phyloP scores from a whole-genome alignment of 2,113 vertebrate genomes.

The Chlamydotis undulata region DNA sequence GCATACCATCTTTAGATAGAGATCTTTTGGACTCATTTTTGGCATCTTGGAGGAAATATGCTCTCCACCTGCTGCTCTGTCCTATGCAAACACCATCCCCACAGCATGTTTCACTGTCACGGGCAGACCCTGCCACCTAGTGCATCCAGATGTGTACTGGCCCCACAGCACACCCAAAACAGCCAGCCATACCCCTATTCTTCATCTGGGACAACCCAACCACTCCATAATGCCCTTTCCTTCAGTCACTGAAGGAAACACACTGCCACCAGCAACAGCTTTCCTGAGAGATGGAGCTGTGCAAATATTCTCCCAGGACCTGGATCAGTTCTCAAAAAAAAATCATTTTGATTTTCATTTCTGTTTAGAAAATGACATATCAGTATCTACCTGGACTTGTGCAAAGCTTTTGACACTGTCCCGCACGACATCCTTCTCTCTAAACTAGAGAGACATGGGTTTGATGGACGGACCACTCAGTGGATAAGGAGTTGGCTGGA shows the following conservation, averaged over 20 bases:
- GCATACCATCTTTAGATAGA: conserved; percentile 49
- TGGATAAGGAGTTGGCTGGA: too few species aligned
- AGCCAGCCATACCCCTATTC: not conserved
- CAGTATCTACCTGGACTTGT: not conserved
- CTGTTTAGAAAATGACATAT: not conserved
- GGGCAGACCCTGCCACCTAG: conserved; percentile 64
- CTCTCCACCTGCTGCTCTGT: conserved; percentile 40
- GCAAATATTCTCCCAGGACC: not conserved
- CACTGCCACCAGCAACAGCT: not conserved
- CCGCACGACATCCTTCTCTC: too few species aligned
- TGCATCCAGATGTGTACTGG: conserved; percentile 45
- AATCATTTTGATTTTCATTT: not conserved
- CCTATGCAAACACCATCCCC: not conserved
- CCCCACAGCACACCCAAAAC: not conserved
- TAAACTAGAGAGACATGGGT: too few species aligned
- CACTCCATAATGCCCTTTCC: not conserved
- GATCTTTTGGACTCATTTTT: conserved; percentile 36
- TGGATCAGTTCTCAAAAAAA: not conserved
- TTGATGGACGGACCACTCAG: too few species aligned
- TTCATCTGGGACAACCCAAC: not conserved
- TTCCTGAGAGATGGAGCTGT: not conserved
- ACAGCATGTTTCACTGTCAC: not conserved
- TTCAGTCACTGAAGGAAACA: not conserved
- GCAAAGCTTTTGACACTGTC: too few species aligned
- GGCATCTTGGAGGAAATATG: conserved; percentile 8